Evolutionary conservation across 2,113 vertebrate genomes (phyloP).

Genomic region (Ailurus styani): DNA sequence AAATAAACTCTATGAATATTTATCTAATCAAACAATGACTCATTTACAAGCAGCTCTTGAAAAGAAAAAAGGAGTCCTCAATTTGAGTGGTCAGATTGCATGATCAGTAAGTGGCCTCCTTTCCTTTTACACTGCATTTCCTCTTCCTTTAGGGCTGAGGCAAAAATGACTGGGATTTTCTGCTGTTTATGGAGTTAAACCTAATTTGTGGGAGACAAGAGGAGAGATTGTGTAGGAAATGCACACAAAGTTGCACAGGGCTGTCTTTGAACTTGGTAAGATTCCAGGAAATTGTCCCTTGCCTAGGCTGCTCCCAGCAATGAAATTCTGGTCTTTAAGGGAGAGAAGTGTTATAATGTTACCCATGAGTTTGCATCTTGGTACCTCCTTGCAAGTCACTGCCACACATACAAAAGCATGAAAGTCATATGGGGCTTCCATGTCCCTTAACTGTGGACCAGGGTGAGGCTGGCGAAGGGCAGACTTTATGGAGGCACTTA

Average conservation of each 20-base stretch:
- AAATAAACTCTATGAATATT: conserved; percentile 68
- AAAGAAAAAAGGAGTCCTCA: conserved; percentile 51
- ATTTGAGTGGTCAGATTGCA: conserved; percentile 68
- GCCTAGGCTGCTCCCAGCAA: not conserved
- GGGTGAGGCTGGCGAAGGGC: not conserved
- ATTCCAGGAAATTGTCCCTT: not conserved
- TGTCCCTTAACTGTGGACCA: not conserved
- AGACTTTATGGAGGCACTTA: not conserved
- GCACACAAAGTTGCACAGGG: not conserved
- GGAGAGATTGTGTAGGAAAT: not conserved
- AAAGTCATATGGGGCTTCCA: not conserved
- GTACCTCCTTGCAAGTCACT: not conserved
- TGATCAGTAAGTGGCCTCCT: conserved; percentile 61
- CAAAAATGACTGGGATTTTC: conserved; percentile 15
- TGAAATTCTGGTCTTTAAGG: not conserved
- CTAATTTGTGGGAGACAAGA: not conserved
- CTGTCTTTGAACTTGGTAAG: not conserved
- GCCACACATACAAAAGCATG: not conserved
- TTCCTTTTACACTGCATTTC: not conserved
- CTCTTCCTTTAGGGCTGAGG: not conserved
- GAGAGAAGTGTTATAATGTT: not conserved
- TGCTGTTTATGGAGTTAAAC: not conserved
- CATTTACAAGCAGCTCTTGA: conserved; percentile 60
- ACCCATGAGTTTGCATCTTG: not conserved
- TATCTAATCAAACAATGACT: conserved; percentile 61